A percentile compares a stretch with the other conserved stretches of the same genome.
These are phyloP conservation scores for Polietes domitor DNA, from an alignment of 2,888 invertebrate genomes.

Conservation along the genomic window DNA sequence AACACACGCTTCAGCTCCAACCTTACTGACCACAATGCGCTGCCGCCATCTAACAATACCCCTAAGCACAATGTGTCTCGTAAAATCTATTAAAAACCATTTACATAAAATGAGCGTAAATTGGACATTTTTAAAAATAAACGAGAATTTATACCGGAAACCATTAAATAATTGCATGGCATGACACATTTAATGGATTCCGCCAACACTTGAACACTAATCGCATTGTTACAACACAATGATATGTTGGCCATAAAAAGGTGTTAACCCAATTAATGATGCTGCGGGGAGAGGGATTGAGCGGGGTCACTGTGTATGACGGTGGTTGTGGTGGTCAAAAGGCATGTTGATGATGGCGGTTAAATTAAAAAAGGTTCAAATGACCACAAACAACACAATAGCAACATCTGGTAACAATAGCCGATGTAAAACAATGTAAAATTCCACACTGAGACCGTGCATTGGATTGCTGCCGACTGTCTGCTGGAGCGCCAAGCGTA, in stretches of 20 bases:
- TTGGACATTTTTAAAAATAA: background rate
- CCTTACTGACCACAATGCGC: background rate
- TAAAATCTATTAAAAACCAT: constrained; percentile 20
- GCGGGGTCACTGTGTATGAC: background rate
- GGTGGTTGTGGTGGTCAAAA: constrained; percentile 26
- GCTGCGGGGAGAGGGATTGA: background rate
- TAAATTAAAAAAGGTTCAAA: constrained; percentile 56
- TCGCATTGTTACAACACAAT: constrained; percentile 34
- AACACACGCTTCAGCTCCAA: constrained; percentile 5
- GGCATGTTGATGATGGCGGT: constrained; percentile 48
- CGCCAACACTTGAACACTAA: constrained; percentile 27
- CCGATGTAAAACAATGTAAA: background rate
- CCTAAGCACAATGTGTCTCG: background rate
- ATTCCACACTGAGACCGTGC: background rate
- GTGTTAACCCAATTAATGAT: constrained; percentile 37
- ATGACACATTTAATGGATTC: background rate
- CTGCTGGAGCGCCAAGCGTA: background rate
- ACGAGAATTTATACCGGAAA: background rate
- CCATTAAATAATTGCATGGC: constrained; percentile 26
- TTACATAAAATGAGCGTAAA: constrained; percentile 25
- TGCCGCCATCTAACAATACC: background rate
- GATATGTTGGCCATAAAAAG: constrained; percentile 34
- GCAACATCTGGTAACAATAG: constrained; percentile 20
- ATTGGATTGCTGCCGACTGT: background rate
- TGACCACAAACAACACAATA: constrained; percentile 53